These are phyloP conservation scores for Blastobasis lacticolella DNA, from an alignment of 2,888 invertebrate genomes.

Conservation along the genomic window DNA sequence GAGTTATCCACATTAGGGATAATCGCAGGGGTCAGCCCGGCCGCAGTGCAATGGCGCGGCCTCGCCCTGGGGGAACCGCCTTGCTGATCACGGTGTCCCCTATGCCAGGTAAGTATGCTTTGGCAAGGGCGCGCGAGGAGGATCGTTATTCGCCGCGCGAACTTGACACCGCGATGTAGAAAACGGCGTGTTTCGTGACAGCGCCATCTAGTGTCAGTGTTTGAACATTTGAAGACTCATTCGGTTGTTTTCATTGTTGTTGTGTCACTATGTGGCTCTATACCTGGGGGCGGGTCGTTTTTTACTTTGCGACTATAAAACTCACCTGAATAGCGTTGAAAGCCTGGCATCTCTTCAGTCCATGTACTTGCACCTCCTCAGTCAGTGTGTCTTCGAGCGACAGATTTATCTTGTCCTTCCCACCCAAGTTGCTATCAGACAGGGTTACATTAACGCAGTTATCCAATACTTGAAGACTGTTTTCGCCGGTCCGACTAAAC, in stretches of 20 bases:
- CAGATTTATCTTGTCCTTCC: constrained; percentile 37
- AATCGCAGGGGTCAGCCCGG: no score
- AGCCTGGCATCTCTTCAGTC: constrained; percentile 65
- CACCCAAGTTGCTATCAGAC: constrained; percentile 30
- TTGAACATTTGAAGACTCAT: no score
- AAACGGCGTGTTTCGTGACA: neutral
- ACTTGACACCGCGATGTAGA: neutral
- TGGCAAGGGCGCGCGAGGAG: neutral
- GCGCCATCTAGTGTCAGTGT: no score
- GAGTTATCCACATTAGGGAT: constrained; percentile 4
- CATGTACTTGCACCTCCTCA: constrained; percentile 46
- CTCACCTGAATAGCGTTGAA: constrained; percentile 67
- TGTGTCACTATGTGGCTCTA: no score
- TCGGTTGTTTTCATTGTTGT: no score
- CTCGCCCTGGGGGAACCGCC: no score
- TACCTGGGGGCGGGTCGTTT: no score
- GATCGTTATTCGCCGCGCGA: neutral
- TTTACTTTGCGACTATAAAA: neutral
- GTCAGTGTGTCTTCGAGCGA: constrained; percentile 42
- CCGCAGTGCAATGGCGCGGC: no score
- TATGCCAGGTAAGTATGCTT: constrained; percentile 3
- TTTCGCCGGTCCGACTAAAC: constrained; percentile 53
- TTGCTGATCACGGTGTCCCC: no score
- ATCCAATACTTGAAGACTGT: constrained; percentile 56
- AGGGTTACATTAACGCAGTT: constrained; percentile 61